Evolutionary conservation across 2,113 vertebrate genomes (phyloP).

Genomic region (Serinus canaria): DNA sequence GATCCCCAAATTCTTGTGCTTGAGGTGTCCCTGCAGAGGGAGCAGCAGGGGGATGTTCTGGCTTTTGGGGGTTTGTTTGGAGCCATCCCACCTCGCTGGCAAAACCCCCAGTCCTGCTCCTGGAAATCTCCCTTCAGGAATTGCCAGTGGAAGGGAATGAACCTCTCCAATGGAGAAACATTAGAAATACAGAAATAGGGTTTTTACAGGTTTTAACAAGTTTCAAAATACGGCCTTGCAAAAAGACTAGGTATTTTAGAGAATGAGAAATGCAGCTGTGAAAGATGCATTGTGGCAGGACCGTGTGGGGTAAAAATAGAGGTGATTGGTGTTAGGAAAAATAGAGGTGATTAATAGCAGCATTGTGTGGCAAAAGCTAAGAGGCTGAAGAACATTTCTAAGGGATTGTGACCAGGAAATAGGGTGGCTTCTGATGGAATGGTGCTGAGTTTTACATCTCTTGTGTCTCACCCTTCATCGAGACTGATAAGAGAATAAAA

Average conservation of each 20-base stretch:
- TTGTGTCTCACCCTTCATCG: background rate
- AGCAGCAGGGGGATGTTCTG: background rate
- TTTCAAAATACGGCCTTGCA: background rate
- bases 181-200: background rate
- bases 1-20: background rate
- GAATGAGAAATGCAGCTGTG: background rate
- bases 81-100: background rate
- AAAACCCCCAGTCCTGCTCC: background rate
- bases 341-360: background rate
- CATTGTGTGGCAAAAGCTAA: background rate
- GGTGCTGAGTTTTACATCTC: background rate
- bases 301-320: background rate
- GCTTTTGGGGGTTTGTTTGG: background rate
- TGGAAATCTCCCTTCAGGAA: background rate
- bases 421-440: background rate
- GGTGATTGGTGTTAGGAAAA: background rate
- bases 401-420: background rate
- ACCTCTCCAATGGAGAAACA: accelerated
- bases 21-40: background rate
- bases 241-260: background rate
- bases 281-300: background rate
- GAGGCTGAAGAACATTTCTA: background rate
- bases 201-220: background rate
- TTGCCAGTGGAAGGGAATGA: background rate
- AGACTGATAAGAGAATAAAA: background rate